Percentiles rank a stretch among this genome's conserved stretches.
phyloP scores from a whole-genome alignment of 2,888 invertebrate genomes.

The Rhorus exstirpatorius region DNA sequence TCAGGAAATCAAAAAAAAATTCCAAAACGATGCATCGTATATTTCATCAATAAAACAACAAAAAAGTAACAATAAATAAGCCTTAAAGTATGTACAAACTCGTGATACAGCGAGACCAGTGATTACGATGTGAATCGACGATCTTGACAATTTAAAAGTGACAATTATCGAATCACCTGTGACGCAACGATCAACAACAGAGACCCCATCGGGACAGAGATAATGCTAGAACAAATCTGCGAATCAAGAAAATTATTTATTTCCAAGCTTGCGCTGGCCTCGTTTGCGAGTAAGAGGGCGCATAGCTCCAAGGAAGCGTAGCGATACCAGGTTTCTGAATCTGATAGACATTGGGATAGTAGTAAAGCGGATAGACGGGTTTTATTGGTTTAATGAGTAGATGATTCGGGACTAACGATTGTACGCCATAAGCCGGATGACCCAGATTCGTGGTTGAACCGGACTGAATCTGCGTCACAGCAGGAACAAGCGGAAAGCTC shows the following conservation, averaged over 20 bases:
- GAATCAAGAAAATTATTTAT: too few species aligned
- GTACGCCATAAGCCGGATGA: conserved; percentile 79
- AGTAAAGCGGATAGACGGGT: conserved; percentile 81
- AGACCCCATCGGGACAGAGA: background rate
- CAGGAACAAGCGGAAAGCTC: conserved; percentile 58
- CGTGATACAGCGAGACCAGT: background rate
- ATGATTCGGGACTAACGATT: conserved; percentile 76
- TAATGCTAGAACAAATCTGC: background rate
- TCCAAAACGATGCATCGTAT: too few species aligned
- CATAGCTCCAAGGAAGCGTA: conserved; percentile 81
- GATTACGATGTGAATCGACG: background rate
- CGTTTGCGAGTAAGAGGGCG: conserved; percentile 77
- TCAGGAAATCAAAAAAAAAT: too few species aligned
- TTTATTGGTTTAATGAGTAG: conserved; percentile 81
- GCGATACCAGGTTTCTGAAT: conserved; percentile 77
- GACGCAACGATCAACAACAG: conserved; percentile 20
- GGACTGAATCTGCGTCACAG: conserved; percentile 68
- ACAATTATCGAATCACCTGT: background rate
- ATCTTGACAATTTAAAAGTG: conserved; percentile 15
- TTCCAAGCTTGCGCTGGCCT: conserved; percentile 80
- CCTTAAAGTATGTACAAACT: conserved; percentile 75
- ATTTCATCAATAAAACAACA: conserved; percentile 19
- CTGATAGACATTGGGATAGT: conserved; percentile 79
- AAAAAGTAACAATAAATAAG: conserved; percentile 79
- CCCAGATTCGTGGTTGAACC: conserved; percentile 47